Base-by-base conservation (phyloP, 2,888 invertebrate genomes). In the Dicranocentrus wangi region DNA sequence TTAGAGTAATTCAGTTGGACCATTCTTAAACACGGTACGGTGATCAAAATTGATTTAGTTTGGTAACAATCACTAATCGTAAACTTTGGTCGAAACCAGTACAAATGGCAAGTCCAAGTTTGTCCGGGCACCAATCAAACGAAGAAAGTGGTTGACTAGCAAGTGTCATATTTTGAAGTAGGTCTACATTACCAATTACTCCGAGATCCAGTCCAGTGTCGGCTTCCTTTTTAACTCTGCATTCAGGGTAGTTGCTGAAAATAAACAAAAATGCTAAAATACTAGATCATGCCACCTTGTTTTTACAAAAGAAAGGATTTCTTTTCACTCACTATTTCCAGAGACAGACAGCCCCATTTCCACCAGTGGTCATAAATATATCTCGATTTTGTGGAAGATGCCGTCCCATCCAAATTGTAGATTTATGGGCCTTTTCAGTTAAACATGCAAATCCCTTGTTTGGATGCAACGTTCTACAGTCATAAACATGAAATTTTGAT, bases 301-400 rank as follows among this genome's bases (percentile, higher is more conserved):
- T 58, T 66, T 15, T 19, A 2, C 8, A 66, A 43, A 23, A 23
- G 27, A 47, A 68, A n/a, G n/a, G n/a, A n/a, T n/a, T n/a, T 51
- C 28, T 42, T 43, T 1, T 27, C 13, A 71, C 83, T 92, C 91
- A 96, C 94, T 98, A 98, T 91, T 97, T 95, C 98, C 98, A 98
- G n/a, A 98, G 90, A 83, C 94, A 92, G 19, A 97, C 89, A n/a
- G 95, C 93, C 7, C 98, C 98, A 85, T 92, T 93, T 0, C 98
- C 98, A 1, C 97, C 96, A 81, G 94, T 93, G 0, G 97, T 96
- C 87, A 94, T 91, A 88, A 98, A 98, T 21, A 98, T 89, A 88
- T 98, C 98, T 69, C 98, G 91, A 88, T 98, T 97, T 89, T 98
- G 98, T 0, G 98, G 98, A 65, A 97, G 89, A 90, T 98, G 98